phyloP scores from a whole-genome alignment of 1,140 invertebrate species.

The Drosophila eugracilis region DNA sequence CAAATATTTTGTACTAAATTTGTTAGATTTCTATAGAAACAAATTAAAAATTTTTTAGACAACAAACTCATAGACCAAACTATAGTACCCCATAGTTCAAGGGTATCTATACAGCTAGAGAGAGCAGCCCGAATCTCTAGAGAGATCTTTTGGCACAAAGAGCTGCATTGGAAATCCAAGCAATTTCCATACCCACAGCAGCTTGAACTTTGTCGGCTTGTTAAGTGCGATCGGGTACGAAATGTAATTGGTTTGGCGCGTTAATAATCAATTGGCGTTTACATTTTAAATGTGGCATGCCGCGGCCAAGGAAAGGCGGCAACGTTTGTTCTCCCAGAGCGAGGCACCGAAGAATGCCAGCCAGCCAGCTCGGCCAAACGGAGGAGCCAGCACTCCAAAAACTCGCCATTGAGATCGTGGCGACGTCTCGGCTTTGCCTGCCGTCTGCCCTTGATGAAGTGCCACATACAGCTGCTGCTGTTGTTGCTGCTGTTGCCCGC shows the following conservation, averaged over 20 bases:
- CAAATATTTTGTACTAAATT: too few species aligned
- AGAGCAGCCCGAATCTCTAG: background rate
- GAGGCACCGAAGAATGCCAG: conserved; percentile 37
- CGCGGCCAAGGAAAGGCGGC: conserved; percentile 23
- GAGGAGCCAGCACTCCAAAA: conserved; percentile 28
- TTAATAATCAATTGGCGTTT: conserved; percentile 58
- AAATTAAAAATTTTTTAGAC: too few species aligned
- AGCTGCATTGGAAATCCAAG: conserved; percentile 20
- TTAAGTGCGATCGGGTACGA: conserved; percentile 41
- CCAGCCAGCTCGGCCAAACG: conserved; percentile 22
- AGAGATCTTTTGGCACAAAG: conserved; percentile 34
- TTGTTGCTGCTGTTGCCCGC: too few species aligned
- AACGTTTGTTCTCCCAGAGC: conserved; percentile 40
- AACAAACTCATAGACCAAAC: too few species aligned
- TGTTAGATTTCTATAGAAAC: too few species aligned
- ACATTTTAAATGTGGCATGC: conserved; percentile 54
- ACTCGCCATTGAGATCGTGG: conserved; percentile 45
- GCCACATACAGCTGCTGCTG: too few species aligned
- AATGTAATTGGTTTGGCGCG: conserved; percentile 54
- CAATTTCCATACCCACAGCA: conserved; percentile 40
- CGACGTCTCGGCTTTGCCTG: conserved; percentile 27
- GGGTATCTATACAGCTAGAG: conserved; percentile 8
- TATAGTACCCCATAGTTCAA: background rate
- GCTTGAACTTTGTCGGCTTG: conserved; percentile 41
- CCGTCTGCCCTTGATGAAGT: conserved; percentile 44